A percentile compares a stretch with the other conserved stretches of the same genome.
These are phyloP conservation scores for Myiotriccus ornatus DNA, from an alignment of 2,797 vertebrate species.

Conservation along the genomic window DNA sequence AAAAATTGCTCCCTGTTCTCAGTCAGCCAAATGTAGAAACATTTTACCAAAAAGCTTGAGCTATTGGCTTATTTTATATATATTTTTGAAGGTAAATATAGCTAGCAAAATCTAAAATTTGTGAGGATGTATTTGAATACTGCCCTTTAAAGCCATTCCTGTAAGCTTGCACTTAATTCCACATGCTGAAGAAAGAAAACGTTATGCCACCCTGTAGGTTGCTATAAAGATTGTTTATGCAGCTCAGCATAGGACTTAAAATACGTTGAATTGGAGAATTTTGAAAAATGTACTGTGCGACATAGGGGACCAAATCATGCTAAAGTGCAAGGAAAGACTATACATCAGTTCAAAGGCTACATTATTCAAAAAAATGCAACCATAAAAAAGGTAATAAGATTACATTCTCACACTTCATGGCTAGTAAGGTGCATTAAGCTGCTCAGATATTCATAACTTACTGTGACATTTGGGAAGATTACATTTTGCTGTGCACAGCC, in stretches of 20 bases:
- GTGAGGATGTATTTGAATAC: slow-evolving; percentile 56
- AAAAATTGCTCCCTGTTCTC: neutral
- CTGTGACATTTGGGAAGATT: slow-evolving; percentile 83
- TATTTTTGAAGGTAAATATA: slow-evolving; percentile 31
- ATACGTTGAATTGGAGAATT: slow-evolving; percentile 74
- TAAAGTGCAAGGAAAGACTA: slow-evolving; percentile 80
- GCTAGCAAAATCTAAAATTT: slow-evolving; percentile 57
- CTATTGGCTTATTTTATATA: slow-evolving; percentile 11
- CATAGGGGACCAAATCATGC: slow-evolving; percentile 80
- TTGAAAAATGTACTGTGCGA: slow-evolving; percentile 77
- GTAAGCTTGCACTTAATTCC: slow-evolving; percentile 56
- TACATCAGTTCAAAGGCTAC: slow-evolving; percentile 81
- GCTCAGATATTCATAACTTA: slow-evolving; percentile 86
- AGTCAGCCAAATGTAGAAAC: neutral
- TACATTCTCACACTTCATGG: slow-evolving; percentile 83
- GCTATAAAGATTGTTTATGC: slow-evolving; percentile 83
- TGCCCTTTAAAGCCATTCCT: slow-evolving; percentile 60
- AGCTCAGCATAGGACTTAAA: slow-evolving; percentile 74
- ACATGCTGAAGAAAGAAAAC: slow-evolving; percentile 56
- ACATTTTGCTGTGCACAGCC: slow-evolving; percentile 79
- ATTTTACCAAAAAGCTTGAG: neutral
- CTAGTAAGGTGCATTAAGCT: slow-evolving; percentile 83
- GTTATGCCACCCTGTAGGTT: slow-evolving; percentile 75
- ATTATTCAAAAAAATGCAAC: slow-evolving; percentile 85
- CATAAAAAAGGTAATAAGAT: slow-evolving; percentile 86